A percentile compares a stretch with the other conserved stretches of the same genome.
These are phyloP conservation scores for Astur gentilis DNA, from an alignment of 2,113 vertebrate species.

Conservation along the genomic window DNA sequence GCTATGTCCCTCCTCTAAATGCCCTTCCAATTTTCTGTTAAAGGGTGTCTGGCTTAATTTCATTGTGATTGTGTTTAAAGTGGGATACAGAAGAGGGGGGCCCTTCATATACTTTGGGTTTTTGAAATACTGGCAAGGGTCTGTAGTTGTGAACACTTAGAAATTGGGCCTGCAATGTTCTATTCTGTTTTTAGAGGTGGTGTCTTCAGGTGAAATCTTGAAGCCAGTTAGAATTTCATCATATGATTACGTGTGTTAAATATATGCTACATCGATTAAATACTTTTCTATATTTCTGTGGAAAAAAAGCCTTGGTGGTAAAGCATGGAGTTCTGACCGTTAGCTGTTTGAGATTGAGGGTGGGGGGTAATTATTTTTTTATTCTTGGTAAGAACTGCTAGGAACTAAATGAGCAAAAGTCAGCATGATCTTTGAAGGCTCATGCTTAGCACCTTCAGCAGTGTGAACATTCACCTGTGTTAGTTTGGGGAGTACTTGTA, in stretches of 20 bases:
- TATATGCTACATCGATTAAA: neutral
- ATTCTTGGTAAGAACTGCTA: neutral
- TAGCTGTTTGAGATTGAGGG: neutral
- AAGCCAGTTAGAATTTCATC: neutral
- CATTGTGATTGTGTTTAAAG: neutral
- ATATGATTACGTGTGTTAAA: neutral
- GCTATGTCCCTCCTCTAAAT: neutral
- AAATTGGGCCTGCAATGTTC: neutral
- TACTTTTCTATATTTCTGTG: neutral
- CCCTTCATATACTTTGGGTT: neutral
- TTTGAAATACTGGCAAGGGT: neutral
- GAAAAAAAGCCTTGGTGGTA: neutral
- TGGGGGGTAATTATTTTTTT: neutral
- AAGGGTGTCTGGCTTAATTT: neutral
- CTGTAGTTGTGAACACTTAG: neutral
- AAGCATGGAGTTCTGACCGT: neutral
- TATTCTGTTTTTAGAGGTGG: neutral
- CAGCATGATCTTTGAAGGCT: neutral
- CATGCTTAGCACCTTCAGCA: neutral
- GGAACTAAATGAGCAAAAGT: neutral
- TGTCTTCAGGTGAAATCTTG: neutral
- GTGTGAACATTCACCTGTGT: neutral
- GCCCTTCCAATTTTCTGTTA: neutral
- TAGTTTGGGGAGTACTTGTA: neutral
- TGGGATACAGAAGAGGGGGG: neutral